Base-by-base conservation (phyloP, 2,797 vertebrate genomes). In the Coccyzus lansbergi region DNA sequence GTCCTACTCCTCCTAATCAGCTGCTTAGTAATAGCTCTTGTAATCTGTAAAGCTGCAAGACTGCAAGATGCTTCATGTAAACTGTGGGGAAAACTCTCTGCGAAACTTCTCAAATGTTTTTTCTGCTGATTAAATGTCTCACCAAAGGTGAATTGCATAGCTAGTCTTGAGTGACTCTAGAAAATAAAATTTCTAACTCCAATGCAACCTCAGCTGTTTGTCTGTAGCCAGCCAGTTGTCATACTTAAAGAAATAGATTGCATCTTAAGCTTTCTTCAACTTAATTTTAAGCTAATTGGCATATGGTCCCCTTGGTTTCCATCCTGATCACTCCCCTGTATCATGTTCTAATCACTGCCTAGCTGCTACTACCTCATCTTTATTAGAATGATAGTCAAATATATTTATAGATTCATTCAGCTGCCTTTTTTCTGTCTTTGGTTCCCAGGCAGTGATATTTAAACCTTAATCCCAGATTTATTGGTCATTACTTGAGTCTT, bases 381-480 rank as follows among this genome's bases (percentile, higher is more conserved):
- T 60, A 71, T 90, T 88, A 93, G 40, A 84, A 65, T 34, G 64
- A 74, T 40, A 78, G 2, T 4, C 67, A 51, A 71, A 6, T 74
- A 70, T 70, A 65, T 40, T 38, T 46, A 38, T 42, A 86, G 74
- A 74, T 51, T 53, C 22, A 58, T 64, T 74, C 63, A 92, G 64
- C 22, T 60, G 70, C 49, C n/a, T n/a, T 19, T 76, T 81, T 71
- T 22, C 78, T 88, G 63, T 59, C 36, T 90, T 92, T 22, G 4
- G 15, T 74, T 90, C 76, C 55, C 86, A 86, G 46, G 42, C 72
- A 90, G 74, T 82, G 83, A 80, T 89, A 93, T 88, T 96, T 94
- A 92, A 96, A 24, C 36, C 93, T 89, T 88, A 93, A 93, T 94
- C 56, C 34, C 63, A 77, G 85, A 77, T 34, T 79, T 93, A 93